Evolutionary conservation across 2,888 invertebrate species (phyloP).

Genomic region (Noctua comes): DNA sequence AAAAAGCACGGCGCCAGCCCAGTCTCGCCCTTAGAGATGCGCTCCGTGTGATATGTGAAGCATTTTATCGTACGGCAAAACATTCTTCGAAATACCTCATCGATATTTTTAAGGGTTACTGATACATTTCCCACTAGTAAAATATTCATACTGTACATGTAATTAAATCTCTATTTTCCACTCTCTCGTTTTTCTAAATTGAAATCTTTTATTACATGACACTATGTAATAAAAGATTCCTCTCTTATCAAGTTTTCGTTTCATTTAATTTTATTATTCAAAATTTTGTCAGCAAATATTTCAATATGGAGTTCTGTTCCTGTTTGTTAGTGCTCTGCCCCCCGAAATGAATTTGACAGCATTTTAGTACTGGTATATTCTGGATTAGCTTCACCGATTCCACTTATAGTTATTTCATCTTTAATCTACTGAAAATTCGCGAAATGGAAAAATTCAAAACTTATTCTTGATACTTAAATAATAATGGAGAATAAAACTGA

Average conservation of each 20-base stretch:
- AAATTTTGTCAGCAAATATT: background rate
- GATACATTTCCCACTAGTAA: background rate
- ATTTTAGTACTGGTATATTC: constrained; percentile 2
- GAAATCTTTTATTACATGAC: background rate
- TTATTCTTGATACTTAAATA: constrained; percentile 6
- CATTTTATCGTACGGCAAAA: constrained; percentile 77
- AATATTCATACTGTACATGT: background rate
- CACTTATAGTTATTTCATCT: background rate
- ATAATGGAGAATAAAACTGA: constrained; percentile 27
- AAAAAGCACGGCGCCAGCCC: constrained; percentile 89
- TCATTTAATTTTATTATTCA: background rate
- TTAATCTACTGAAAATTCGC: background rate
- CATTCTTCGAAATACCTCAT: constrained; percentile 33
- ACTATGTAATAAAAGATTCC: no score
- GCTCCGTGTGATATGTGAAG: constrained; percentile 72
- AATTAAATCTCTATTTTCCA: background rate
- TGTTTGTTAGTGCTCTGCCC: background rate
- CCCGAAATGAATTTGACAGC: background rate
- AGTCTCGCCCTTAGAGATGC: constrained; percentile 90
- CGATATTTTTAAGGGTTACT: constrained; percentile 7
- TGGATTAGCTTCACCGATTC: background rate
- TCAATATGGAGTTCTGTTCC: background rate
- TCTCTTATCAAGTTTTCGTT: background rate
- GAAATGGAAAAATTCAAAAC: background rate
- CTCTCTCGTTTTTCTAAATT: background rate